A percentile compares a stretch with the other conserved stretches of the same genome.
These are phyloP conservation scores for Ypsolopha sequella DNA, from an alignment of 2,888 invertebrate species.

Conservation along the genomic window DNA sequence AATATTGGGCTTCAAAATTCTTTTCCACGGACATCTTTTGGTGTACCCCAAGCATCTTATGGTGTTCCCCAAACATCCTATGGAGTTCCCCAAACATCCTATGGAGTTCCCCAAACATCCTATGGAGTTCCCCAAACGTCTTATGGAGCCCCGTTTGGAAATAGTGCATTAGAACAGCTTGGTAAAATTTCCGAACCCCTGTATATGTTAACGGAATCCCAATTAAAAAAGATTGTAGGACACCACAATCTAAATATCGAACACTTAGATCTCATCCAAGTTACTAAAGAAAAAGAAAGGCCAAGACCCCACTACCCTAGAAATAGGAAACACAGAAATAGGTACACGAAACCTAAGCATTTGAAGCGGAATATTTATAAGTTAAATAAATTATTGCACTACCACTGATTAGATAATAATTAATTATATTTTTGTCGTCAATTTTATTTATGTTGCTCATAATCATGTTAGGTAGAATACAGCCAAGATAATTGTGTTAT, in stretches of 20 bases:
- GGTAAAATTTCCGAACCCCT: slow-evolving; percentile 33
- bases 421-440: no score
- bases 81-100: slow-evolving; percentile 9
- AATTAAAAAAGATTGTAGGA: slow-evolving; percentile 42
- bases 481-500: no score
- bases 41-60: slow-evolving; percentile 18
- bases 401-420: not conserved
- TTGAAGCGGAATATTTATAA: slow-evolving; percentile 36
- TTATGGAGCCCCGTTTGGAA: slow-evolving; percentile 1
- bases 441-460: no score
- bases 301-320: slow-evolving; percentile 18
- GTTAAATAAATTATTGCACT: slow-evolving; percentile 21
- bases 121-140: slow-evolving; percentile 1
- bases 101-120: slow-evolving; percentile 8
- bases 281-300: slow-evolving; percentile 19
- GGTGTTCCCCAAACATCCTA: slow-evolving; percentile 16
- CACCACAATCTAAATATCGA: slow-evolving; percentile 49
- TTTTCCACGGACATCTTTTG: not conserved
- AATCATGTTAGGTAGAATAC: no score
- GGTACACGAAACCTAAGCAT: slow-evolving; percentile 15
- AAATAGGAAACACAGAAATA: slow-evolving; percentile 26
- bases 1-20: slow-evolving; percentile 10
- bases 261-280: slow-evolving; percentile 46
- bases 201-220: slow-evolving; percentile 48
- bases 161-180: not conserved